Percentiles rank a stretch among this genome's conserved stretches.
Evolutionary conservation across 1,140 invertebrate genomes (phyloP).

Genomic region (Diorhabda carinulata): DNA sequence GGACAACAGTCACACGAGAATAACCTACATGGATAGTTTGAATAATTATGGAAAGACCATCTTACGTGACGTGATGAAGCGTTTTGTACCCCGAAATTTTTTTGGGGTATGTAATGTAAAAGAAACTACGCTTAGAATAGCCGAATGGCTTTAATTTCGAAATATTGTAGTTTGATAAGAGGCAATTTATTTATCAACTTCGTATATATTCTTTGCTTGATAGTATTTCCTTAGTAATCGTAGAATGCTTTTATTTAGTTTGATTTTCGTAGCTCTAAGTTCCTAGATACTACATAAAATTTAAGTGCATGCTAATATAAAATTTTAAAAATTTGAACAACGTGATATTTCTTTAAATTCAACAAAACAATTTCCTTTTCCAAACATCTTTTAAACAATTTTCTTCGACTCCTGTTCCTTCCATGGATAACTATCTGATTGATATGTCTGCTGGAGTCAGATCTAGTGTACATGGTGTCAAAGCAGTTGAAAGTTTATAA

Average conservation of each 20-base stretch:
- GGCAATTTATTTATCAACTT: background rate
- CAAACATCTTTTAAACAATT: too few species aligned
- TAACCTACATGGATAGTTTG: conserved; percentile 31
- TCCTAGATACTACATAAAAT: too few species aligned
- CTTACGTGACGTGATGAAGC: conserved; percentile 39
- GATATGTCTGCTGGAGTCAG: too few species aligned
- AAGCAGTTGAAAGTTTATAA: background rate
- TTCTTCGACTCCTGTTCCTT: too few species aligned
- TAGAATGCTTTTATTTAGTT: background rate
- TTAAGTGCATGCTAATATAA: too few species aligned
- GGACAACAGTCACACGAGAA: too few species aligned
- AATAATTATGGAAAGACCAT: conserved; percentile 40
- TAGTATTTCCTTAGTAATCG: background rate
- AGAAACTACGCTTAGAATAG: conserved; percentile 11
- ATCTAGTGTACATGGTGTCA: too few species aligned
- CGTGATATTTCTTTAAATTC: too few species aligned
- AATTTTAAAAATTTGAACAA: too few species aligned
- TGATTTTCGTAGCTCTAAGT: background rate
- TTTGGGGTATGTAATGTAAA: conserved; percentile 36
- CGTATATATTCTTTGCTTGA: too few species aligned
- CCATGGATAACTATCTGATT: too few species aligned
- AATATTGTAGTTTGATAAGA: background rate
- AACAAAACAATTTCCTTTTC: too few species aligned
- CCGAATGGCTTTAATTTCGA: conserved; percentile 10
- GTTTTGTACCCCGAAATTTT: conserved; percentile 37